Evolutionary conservation across 2,113 vertebrate species (phyloP).

Genomic region (Copsychus sechellarum): DNA sequence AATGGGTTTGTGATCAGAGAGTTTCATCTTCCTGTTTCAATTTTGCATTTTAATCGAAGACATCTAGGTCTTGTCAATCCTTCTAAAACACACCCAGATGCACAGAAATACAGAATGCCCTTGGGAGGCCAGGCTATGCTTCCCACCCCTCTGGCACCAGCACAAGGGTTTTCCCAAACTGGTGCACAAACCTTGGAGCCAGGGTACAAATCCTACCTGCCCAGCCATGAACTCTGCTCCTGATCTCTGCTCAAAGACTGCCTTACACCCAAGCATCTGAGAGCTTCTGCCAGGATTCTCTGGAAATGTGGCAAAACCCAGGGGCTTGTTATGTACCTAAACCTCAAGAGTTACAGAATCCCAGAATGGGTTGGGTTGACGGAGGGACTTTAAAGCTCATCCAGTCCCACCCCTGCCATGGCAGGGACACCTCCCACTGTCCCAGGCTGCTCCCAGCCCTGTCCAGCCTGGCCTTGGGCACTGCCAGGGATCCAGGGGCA

Average conservation of each 20-base stretch:
- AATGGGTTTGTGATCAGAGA: not conserved
- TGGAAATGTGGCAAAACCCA: not conserved
- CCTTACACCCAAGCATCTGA: not conserved
- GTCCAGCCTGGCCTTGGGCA: not conserved
- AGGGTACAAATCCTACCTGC: not conserved
- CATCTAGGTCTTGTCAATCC: not conserved
- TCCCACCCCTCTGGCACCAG: not conserved
- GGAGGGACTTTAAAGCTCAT: rapidly evolving
- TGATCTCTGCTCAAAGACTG: not conserved
- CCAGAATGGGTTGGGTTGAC: not conserved
- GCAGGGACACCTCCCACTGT: not conserved
- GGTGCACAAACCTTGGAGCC: not conserved
- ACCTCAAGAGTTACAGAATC: not conserved
- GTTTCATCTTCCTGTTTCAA: not conserved
- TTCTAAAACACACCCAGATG: not conserved
- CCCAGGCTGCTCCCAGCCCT: not conserved
- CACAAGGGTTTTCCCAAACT: not conserved
- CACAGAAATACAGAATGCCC: not conserved
- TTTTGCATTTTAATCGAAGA: not conserved
- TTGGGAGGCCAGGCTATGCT: not conserved
- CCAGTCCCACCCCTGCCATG: not conserved
- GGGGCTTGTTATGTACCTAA: not conserved
- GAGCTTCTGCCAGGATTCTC: not conserved
- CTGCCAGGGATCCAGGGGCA: not conserved
- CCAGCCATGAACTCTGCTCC: not conserved